Conservation (phyloP, 2,113 vertebrate species). For the Carlito syrichta region DNA sequence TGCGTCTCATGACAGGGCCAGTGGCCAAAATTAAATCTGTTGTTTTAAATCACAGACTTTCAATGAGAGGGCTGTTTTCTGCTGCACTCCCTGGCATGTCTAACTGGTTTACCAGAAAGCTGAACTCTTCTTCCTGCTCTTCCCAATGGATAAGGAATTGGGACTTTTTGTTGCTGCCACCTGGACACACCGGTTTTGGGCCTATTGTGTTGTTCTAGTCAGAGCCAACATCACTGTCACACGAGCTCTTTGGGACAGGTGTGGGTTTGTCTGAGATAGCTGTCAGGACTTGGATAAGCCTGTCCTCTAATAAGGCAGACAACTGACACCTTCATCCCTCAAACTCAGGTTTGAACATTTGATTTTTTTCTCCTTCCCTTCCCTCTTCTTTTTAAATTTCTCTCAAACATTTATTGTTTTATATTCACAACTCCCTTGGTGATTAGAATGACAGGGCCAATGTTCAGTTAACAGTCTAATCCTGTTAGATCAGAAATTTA, state of each 20-base stretch:
- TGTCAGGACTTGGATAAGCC: neutral
- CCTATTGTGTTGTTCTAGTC: rapidly evolving
- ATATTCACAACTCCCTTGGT: neutral
- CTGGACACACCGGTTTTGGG: neutral
- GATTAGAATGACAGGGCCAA: neutral
- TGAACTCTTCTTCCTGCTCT: neutral
- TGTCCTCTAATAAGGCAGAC: neutral
- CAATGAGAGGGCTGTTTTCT: neutral
- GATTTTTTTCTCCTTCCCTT: neutral
- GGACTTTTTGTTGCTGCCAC: neutral
- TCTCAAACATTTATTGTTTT: neutral
- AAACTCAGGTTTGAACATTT: neutral
- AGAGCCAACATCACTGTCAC: neutral
- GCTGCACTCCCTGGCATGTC: neutral
- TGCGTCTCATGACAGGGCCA: neutral
- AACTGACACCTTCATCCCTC: neutral
- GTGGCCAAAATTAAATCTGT: neutral
- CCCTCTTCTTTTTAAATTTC: neutral
- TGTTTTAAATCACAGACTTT: slow-evolving; percentile 28
- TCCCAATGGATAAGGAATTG: neutral
- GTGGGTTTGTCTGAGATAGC: neutral
- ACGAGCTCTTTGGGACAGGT: neutral
- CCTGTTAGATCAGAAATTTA: neutral
- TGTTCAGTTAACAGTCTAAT: neutral
- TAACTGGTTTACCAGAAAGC: neutral